A percentile compares a stretch with the other conserved stretches of the same genome.
Conservation (phyloP, 1,140 invertebrate species). For the Stegodyphus mimosarum region DNA sequence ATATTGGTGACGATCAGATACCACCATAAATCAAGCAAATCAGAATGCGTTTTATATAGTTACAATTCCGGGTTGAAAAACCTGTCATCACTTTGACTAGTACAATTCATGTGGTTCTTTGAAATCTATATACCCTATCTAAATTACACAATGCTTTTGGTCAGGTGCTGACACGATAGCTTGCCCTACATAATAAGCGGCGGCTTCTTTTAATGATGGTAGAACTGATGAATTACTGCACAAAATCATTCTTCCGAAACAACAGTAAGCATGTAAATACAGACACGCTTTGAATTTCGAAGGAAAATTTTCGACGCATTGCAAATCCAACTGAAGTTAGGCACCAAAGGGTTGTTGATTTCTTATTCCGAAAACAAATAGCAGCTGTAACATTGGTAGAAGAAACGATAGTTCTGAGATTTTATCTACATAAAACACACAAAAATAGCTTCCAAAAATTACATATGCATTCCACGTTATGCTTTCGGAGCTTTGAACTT, state of each 20-base stretch:
- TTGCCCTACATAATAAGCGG: background rate
- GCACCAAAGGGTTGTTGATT: background rate
- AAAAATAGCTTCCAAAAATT: no score
- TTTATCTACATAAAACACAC: background rate
- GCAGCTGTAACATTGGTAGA: background rate
- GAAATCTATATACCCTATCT: background rate
- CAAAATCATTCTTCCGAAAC: background rate
- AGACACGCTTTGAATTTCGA: background rate
- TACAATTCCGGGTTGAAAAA: background rate
- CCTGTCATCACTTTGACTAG: background rate
- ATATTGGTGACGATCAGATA: no score
- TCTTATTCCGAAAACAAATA: background rate
- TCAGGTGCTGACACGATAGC: background rate
- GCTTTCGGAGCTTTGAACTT: no score
- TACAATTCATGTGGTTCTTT: background rate
- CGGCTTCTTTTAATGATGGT: background rate
- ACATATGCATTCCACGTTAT: no score
- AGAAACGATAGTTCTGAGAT: background rate
- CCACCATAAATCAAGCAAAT: background rate
- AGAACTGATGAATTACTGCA: background rate
- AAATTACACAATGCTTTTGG: background rate
- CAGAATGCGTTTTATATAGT: background rate
- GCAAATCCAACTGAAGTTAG: background rate
- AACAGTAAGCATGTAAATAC: background rate
- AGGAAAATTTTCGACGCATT: no score